These are phyloP conservation scores for Plebejus anna DNA, from an alignment of 2,888 invertebrate genomes.

Conservation along the genomic window DNA sequence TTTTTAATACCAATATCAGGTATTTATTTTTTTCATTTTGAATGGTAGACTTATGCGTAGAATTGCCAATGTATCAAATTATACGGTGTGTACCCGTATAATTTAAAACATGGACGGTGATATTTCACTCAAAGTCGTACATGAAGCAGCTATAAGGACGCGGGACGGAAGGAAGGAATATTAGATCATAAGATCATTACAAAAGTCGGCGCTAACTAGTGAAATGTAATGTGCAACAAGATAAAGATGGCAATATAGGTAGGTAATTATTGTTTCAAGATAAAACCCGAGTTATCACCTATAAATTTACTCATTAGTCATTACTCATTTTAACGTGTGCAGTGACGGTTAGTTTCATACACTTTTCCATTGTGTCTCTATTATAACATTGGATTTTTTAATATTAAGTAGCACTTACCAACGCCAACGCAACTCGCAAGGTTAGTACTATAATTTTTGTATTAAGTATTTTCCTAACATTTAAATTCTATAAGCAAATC, in stretches of 20 bases:
- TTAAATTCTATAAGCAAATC: too few species aligned
- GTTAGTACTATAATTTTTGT: not conserved
- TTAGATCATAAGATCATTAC: too few species aligned
- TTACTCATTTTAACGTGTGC: not conserved
- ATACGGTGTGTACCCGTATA: too few species aligned
- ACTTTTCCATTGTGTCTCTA: not conserved
- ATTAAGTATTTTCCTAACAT: too few species aligned
- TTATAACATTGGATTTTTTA: not conserved
- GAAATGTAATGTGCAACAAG: not conserved
- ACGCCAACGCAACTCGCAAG: not conserved
- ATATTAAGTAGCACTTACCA: not conserved
- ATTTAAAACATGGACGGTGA: too few species aligned
- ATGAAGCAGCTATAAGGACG: too few species aligned
- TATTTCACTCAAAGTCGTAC: too few species aligned
- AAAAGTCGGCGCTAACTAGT: not conserved
- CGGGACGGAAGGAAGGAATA: too few species aligned
- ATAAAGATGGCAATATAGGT: not conserved
- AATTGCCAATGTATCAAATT: too few species aligned
- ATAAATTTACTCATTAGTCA: not conserved
- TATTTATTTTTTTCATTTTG: too few species aligned
- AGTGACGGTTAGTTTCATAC: not conserved
- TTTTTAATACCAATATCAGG: too few species aligned
- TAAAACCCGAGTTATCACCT: not conserved
- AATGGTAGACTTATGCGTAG: too few species aligned
- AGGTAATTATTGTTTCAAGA: not conserved